These are phyloP conservation scores for Caenorhabditis virilis DNA, from an alignment of 2,888 invertebrate species.

Conservation along the genomic window DNA sequence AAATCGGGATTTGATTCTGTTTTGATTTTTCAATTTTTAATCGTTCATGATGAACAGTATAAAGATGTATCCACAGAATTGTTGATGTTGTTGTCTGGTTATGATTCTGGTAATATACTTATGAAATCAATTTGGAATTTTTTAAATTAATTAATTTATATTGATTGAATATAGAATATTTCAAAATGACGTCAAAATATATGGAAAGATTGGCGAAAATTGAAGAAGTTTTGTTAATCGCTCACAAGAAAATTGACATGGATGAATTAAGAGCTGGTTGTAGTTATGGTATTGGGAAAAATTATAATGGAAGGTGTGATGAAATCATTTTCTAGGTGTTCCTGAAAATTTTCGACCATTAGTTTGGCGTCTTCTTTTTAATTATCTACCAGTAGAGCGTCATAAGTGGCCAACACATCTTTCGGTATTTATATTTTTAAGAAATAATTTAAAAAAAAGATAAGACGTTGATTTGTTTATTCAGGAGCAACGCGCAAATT, in stretches of 20 bases:
- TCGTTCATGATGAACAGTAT: conserved; percentile 1
- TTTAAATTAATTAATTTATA: too few species aligned
- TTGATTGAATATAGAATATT: too few species aligned
- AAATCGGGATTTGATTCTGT: background rate
- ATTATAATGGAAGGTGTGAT: background rate
- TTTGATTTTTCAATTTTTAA: too few species aligned
- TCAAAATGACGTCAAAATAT: conserved; percentile 22
- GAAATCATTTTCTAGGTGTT: conserved; percentile 38
- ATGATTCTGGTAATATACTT: too few species aligned
- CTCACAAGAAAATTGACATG: conserved; percentile 52
- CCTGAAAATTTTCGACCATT: conserved; percentile 62
- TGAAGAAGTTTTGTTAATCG: conserved; percentile 60
- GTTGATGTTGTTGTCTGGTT: too few species aligned
- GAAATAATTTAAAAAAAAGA: background rate
- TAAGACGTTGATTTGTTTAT: conserved; percentile 1
- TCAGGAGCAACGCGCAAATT: conserved; percentile 49
- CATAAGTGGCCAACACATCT: conserved; percentile 51
- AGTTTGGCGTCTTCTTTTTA: conserved; percentile 65
- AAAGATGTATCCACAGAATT: too few species aligned
- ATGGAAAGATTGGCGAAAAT: conserved; percentile 48
- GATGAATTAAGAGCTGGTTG: conserved; percentile 47
- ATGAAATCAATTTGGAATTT: too few species aligned
- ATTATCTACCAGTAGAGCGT: conserved; percentile 59
- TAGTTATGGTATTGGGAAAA: conserved; percentile 42
- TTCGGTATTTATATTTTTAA: conserved; percentile 10